Percentiles rank a stretch among this genome's conserved stretches.
phyloP scores from a whole-genome alignment of 2,113 vertebrate species.

The Osmerus mordax region DNA sequence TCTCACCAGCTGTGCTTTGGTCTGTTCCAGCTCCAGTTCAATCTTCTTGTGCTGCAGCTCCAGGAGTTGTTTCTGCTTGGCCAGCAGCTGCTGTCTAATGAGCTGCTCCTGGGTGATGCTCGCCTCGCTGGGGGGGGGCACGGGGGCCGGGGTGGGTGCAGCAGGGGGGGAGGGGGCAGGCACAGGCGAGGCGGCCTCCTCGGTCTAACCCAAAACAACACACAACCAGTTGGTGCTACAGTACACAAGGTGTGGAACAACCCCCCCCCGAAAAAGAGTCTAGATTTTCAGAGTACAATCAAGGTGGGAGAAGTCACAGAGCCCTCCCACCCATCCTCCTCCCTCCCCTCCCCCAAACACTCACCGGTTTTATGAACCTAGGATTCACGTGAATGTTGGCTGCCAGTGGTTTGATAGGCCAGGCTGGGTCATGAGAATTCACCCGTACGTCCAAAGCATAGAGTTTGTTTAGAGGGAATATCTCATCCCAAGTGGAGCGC shows the following conservation, averaged over 20 bases:
- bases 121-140: constrained; percentile 71
- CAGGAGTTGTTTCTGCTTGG: constrained; percentile 97
- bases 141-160: constrained; percentile 57
- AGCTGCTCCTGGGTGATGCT: constrained; percentile 93
- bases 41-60: constrained; percentile 99
- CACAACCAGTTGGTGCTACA: constrained; percentile 43
- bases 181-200: constrained; percentile 78
- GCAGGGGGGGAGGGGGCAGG: constrained; percentile 54
- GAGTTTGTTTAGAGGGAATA: constrained; percentile 95
- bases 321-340: too few relatives aligned
- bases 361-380: constrained; percentile 97
- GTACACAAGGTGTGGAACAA: too few relatives aligned
- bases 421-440: constrained; percentile 93
- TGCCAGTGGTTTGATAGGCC: constrained; percentile 96
- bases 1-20: constrained; percentile 95
- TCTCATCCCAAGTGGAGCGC: constrained; percentile 97
- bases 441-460: constrained; percentile 94
- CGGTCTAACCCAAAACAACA: constrained; percentile 70
- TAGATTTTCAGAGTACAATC: too few relatives aligned
- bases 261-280: too few relatives aligned
- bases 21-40: constrained; percentile 97
- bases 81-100: constrained; percentile 93
- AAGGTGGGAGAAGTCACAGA: too few relatives aligned
- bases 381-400: constrained; percentile 99
- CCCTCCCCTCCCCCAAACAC: constrained; percentile 31